Evolutionary conservation across 2,888 invertebrate species (phyloP), one percentile per base, ranked within the genome.

Genomic region (Pollenia griseotomentosa): DNA sequence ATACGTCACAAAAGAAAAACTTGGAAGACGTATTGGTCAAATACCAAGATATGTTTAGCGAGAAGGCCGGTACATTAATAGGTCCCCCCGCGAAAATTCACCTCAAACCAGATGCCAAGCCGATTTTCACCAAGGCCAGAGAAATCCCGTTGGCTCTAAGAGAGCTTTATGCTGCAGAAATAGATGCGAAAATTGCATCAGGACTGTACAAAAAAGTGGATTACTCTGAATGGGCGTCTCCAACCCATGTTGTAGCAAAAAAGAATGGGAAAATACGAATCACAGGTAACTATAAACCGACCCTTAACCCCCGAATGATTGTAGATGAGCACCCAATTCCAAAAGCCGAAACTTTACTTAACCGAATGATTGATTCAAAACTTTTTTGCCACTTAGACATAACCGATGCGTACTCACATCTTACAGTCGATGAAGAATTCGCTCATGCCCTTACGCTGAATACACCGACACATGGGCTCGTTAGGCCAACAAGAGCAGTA

Each of bases 251-350:
- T 2, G 75, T 82, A 8, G 23, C 74, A 14, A 82, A 86, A 61
- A 88, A 71, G 23, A 79, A 78, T 19, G 83, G 61, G 0, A 70
- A 44, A 19, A 53, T 79, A 23, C 79, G 78, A 2, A 78, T 78
- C 1, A 78, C 78, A 75, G 7, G 82, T 79, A 86, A 87, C 55
- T 83, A 85, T 48, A 88, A 83, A 57, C 85, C 87, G 9, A 87
- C 88, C 4, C 23, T 85, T 8, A 88, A 86, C 11, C 79, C 85
- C 9, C 33, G 48, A 23, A 83, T 88, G 33, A 70, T 70, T 16
- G 16, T 53, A 1, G 66, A 81, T 33, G 55, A 74, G 16, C 66
- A 81, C 33, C 73, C 81, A 2, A 66, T 66, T 11, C 48, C 70
- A 7, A n/a, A n/a, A n/a, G n/a, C n/a, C n/a, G n/a, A n/a, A n/a